These are phyloP conservation scores for Natrix natrix DNA, from an alignment of 2,797 vertebrate species.

Conservation along the genomic window DNA sequence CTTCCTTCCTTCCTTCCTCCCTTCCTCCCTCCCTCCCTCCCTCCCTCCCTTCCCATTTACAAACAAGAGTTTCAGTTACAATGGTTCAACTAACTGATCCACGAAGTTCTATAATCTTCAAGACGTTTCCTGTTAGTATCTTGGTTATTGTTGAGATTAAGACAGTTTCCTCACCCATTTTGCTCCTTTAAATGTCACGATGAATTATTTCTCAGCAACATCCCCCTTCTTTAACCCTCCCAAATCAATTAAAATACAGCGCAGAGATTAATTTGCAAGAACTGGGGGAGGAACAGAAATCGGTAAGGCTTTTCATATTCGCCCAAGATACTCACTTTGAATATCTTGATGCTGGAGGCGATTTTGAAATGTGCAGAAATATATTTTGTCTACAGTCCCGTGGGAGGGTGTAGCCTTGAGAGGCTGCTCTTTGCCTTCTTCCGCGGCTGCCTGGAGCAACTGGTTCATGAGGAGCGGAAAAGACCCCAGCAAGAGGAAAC, in stretches of 20 bases:
- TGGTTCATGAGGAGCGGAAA: background rate
- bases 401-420: background rate
- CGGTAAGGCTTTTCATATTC: background rate
- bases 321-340: background rate
- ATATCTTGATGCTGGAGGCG: background rate
- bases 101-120: background rate
- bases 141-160: background rate
- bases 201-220: background rate
- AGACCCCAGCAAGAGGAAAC: background rate
- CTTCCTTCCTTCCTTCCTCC: background rate
- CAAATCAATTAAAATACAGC: background rate
- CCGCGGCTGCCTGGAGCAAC: too few relatives aligned
- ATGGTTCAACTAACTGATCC: background rate
- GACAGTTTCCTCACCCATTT: background rate
- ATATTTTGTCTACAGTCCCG: too few relatives aligned
- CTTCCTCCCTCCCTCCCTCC: background rate
- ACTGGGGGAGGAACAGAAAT: background rate
- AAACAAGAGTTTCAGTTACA: background rate
- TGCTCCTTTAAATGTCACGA: background rate
- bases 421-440: background rate
- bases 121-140: background rate
- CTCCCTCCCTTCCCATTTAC: background rate
- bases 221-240: too few relatives aligned
- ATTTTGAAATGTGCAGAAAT: background rate
- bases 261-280: background rate